Evolutionary conservation across 2,888 invertebrate species (phyloP).

Genomic region (Dichetophora obliterata): DNA sequence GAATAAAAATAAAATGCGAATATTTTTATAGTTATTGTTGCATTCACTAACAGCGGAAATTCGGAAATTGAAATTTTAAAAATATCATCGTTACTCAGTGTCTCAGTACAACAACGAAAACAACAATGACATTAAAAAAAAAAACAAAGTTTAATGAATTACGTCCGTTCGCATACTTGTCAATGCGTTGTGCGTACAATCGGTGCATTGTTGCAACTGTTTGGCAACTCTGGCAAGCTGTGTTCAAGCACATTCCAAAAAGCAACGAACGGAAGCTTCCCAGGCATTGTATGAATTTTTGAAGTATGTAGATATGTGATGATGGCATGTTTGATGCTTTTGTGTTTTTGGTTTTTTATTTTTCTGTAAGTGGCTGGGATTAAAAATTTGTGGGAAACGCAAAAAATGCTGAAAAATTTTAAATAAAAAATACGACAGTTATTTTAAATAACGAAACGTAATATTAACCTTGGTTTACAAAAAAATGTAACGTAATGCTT

Average conservation of each 20-base stretch:
- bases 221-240: conserved; percentile 11
- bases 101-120: conserved; percentile 8
- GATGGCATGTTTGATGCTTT: not conserved
- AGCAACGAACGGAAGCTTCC: conserved; percentile 20
- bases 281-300: conserved; percentile 1
- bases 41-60: conserved; percentile 15
- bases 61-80: conserved; percentile 12
- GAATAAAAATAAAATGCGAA: too few relatives aligned
- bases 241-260: not conserved
- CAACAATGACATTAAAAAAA: not conserved
- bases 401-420: not conserved
- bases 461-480: too few relatives aligned
- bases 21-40: not conserved
- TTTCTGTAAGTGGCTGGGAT: not conserved
- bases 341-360: not conserved
- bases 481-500: too few relatives aligned
- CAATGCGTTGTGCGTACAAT: conserved; percentile 18
- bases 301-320: not conserved
- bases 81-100: not conserved
- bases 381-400: not conserved
- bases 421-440: not conserved
- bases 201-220: conserved; percentile 22
- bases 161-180: conserved; percentile 29
- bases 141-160: conserved; percentile 16
- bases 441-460: too few relatives aligned